Conservation (phyloP, 2,888 invertebrate species). For the Hypena proboscidalis region DNA sequence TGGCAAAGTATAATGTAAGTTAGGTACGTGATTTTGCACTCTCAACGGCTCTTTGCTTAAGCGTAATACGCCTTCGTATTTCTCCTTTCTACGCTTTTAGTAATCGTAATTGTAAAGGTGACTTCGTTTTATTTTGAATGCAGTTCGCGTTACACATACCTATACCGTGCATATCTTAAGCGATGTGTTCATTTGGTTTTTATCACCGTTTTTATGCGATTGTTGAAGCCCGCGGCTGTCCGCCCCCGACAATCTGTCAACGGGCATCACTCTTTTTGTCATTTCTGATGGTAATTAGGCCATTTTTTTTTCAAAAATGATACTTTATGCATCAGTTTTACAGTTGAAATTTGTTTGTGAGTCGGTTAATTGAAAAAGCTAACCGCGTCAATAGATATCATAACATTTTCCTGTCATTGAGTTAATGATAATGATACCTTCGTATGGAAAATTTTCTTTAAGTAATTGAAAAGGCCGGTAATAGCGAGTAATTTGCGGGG, state of each 20-base stretch:
- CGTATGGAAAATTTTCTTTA: constrained; percentile 4
- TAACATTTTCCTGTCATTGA: constrained; percentile 8
- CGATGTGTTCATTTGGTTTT: constrained; percentile 12
- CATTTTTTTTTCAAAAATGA: neutral
- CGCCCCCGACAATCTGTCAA: constrained; percentile 8
- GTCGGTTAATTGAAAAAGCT: constrained; percentile 1
- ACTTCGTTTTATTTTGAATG: neutral
- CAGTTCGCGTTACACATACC: constrained; percentile 1
- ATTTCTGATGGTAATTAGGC: constrained; percentile 6
- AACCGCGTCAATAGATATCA: constrained; percentile 1
- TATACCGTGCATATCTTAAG: neutral
- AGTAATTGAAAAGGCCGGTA: constrained; percentile 1
- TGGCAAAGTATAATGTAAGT: no score
- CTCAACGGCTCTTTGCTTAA: no score
- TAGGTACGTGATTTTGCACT: no score
- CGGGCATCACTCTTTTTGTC: constrained; percentile 1
- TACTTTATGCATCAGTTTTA: neutral
- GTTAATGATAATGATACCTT: constrained; percentile 3
- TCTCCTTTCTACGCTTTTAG: no score
- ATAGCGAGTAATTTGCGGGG: neutral
- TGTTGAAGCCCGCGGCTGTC: neutral
- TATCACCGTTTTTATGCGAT: constrained; percentile 2
- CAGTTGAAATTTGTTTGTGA: neutral
- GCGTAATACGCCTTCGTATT: no score
- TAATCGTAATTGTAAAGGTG: constrained; percentile 1